Evolutionary conservation across 2,113 vertebrate genomes (phyloP).

Genomic region (Manacus vitellinus): DNA sequence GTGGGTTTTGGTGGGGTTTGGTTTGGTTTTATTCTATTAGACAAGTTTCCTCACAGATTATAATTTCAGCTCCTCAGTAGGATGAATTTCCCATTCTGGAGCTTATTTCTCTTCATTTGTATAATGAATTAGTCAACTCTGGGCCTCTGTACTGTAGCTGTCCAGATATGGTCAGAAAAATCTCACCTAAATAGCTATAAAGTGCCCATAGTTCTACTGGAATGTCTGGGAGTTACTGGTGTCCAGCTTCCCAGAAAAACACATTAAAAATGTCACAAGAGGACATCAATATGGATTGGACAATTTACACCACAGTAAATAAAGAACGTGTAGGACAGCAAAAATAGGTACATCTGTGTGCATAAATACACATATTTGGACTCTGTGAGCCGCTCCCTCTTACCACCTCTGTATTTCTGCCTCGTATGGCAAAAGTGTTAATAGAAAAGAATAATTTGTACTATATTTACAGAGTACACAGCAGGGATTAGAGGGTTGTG

Average conservation of each 20-base stretch:
- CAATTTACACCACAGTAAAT: not conserved
- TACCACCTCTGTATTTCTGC: not conserved
- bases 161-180: not conserved
- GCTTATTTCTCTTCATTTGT: not conserved
- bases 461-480: not conserved
- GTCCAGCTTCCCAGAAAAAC: fast-evolving
- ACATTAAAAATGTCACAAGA: not conserved
- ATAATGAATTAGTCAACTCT: not conserved
- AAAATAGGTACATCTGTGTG: not conserved
- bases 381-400: not conserved
- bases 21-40: not conserved
- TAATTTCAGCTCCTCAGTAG: not conserved
- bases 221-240: not conserved
- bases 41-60: not conserved
- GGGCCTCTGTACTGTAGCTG: not conserved
- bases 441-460: not conserved
- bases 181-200: not conserved
- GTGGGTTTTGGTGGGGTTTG: not conserved
- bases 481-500: fast-evolving
- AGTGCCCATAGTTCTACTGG: not conserved
- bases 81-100: not conserved
- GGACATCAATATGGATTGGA: not conserved
- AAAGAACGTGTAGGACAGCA: not conserved
- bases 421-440: fast-evolving
- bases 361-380: not conserved